Percentiles rank a stretch among this genome's conserved stretches.
Conservation (phyloP, 2,888 invertebrate species). For the Antheraea yamamai region DNA sequence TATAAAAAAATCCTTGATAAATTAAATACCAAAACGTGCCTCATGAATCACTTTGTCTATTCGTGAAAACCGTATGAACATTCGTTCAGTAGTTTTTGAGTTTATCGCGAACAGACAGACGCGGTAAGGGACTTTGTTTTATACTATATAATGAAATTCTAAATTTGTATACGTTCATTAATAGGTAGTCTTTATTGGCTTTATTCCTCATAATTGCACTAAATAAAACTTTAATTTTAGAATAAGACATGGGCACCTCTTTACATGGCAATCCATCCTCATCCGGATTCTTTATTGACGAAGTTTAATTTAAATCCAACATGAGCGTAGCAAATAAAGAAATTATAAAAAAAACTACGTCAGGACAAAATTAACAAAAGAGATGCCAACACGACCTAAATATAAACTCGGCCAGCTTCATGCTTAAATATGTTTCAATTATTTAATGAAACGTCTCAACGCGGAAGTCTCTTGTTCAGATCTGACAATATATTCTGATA, state of each 20-base stretch:
- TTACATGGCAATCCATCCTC: not conserved
- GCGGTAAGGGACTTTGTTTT: too few relatives aligned
- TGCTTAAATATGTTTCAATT: constrained; percentile 59
- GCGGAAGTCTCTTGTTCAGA: constrained; percentile 70
- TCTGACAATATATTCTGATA: constrained; percentile 23
- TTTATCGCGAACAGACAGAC: too few relatives aligned
- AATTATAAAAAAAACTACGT: not conserved
- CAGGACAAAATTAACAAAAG: not conserved
- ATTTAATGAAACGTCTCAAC: constrained; percentile 57
- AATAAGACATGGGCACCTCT: not conserved
- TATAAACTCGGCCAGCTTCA: constrained; percentile 39
- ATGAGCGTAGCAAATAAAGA: not conserved
- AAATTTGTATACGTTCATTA: not conserved
- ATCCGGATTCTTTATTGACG: not conserved
- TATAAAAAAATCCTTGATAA: too few relatives aligned
- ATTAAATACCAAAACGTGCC: too few relatives aligned
- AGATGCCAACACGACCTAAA: constrained; percentile 35
- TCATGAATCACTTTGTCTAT: too few relatives aligned
- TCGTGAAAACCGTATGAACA: too few relatives aligned
- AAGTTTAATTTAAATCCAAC: not conserved
- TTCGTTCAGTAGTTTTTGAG: too few relatives aligned
- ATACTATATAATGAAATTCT: too few relatives aligned
- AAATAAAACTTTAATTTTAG: not conserved
- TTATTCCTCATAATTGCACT: not conserved
- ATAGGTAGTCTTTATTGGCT: not conserved